A percentile compares a stretch with the other conserved stretches of the same genome.
These are phyloP conservation scores for Sinella curviseta DNA, from an alignment of 1,140 invertebrate species.

Conservation along the genomic window DNA sequence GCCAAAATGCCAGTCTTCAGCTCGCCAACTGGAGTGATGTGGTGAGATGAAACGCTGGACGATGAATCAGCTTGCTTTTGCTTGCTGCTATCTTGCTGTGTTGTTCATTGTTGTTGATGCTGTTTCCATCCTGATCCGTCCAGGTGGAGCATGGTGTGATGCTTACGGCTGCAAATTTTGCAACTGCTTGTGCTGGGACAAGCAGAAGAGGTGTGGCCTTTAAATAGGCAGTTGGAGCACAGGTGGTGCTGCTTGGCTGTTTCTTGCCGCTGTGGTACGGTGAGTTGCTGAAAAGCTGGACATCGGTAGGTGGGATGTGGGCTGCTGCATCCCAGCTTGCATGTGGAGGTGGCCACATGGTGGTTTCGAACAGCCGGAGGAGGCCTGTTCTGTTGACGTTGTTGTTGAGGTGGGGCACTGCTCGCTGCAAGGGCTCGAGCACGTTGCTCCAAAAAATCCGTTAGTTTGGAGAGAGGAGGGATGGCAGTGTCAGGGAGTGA, in stretches of 20 bases:
- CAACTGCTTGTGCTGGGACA: background rate
- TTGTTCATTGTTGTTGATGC: no score
- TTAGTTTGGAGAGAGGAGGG: background rate
- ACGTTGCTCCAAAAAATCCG: background rate
- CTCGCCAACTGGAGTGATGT: background rate
- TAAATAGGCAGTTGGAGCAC: background rate
- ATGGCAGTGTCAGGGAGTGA: background rate
- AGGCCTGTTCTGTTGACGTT: background rate
- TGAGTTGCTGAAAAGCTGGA: background rate
- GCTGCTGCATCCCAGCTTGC: background rate
- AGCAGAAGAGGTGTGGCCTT: background rate
- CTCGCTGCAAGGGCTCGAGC: background rate
- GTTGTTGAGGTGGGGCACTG: background rate
- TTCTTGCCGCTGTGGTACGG: background rate
- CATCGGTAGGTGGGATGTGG: background rate
- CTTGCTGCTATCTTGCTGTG: no score
- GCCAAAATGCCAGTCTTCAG: background rate
- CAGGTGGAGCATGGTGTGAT: constrained; percentile 3
- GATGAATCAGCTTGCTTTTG: background rate
- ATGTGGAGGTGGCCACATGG: background rate
- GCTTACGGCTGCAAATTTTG: background rate
- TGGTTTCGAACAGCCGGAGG: background rate
- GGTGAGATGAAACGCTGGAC: background rate
- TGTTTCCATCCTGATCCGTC: no score
- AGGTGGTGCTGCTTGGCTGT: background rate